Base-by-base conservation (phyloP, 2,113 vertebrate genomes). In the Seriola quinqueradiata region DNA sequence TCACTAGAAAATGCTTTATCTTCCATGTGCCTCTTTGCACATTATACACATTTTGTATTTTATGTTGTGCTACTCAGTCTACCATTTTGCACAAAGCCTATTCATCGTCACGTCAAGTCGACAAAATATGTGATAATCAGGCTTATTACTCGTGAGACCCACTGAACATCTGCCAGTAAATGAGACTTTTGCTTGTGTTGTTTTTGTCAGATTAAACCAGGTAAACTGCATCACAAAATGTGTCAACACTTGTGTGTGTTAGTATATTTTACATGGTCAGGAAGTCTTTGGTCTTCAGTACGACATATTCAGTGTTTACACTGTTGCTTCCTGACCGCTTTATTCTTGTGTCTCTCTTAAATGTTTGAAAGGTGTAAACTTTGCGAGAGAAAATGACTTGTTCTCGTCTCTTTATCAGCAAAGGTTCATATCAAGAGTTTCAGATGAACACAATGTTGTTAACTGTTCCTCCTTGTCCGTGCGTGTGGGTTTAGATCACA, bases 401-500 rank as follows among this genome's bases (percentile, higher is more conserved):
- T 44, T 34, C 3, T 61, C 12, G 12, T 54, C n/a, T 25, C 1
- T 14, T 55, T 63, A 14, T 55, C 21, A 11, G 14, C n/a, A 28
- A 32, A 13, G 14, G 16, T 44, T 66, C 46, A 63, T 12, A 50
- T 54, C 40, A 55, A 28, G 67, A 16, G 52, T 64, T 81, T 75
- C 46, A 63, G 21, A 46, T 85, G 58, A 83, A 60, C 28, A 77
- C 87, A 84, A 25, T 42, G 55, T 68, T 63, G 32, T 32, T 80
- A 86, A 90, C 57, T 46, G 67, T 90, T 86, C 58, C 25, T 65
- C 48, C 54, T 60, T 71, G 68, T 80, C 21, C 38, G 9, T 55
- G 63, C 68, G 64, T 40, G 50, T 81, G 84, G 67, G 78, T 84
- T 82, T 77, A 96, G 98, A 99, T 99, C 89, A 99, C 96, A 88